Evolutionary conservation across 2,888 invertebrate species (phyloP).

Genomic region (Digitonthophagus gazella): DNA sequence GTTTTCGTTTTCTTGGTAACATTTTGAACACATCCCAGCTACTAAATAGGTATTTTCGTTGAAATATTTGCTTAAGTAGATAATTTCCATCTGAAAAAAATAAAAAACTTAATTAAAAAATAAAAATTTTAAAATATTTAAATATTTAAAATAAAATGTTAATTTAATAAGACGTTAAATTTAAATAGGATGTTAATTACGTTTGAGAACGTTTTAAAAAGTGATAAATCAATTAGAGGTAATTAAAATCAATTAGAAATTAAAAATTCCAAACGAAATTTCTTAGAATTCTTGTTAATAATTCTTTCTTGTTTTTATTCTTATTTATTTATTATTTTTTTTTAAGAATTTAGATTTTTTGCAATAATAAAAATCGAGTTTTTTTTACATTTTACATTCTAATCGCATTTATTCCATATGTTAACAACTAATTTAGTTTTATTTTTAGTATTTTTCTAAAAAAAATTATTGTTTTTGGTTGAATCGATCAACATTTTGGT

Average conservation of each 20-base stretch:
- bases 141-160: too few species aligned
- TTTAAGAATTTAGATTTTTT: too few species aligned
- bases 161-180: not conserved
- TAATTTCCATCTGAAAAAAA: conserved; percentile 10
- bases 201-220: not conserved
- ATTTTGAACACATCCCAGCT: conserved; percentile 37
- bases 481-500: too few species aligned
- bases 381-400: too few species aligned
- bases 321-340: too few species aligned
- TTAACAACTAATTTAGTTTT: too few species aligned
- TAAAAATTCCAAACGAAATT: not conserved
- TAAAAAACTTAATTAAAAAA: too few species aligned
- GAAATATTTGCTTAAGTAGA: conserved; percentile 35
- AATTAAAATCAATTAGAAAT: not conserved
- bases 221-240: not conserved
- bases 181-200: not conserved
- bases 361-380: too few species aligned
- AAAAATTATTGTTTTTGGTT: too few species aligned
- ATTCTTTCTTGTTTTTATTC: not conserved
- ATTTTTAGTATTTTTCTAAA: too few species aligned
- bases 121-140: too few species aligned
- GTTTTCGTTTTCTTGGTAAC: conserved; percentile 35
- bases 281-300: not conserved
- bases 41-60: conserved; percentile 37
- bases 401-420: too few species aligned